These are phyloP conservation scores for Cheilosia scutellata DNA, from an alignment of 2,888 invertebrate species.

Conservation along the genomic window DNA sequence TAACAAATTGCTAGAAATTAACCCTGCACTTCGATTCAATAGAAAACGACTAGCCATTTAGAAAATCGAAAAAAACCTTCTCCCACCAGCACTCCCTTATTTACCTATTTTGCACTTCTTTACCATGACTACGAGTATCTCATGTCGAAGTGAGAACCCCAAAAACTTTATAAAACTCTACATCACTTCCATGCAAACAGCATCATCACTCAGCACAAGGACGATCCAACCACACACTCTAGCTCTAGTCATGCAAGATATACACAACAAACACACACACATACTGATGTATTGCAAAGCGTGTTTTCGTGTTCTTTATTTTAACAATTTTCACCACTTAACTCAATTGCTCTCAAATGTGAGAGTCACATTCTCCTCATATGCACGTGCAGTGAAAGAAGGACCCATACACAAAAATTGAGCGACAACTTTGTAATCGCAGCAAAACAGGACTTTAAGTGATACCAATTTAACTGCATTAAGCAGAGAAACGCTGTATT, in stretches of 20 bases:
- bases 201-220: conserved; percentile 55
- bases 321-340: conserved; percentile 71
- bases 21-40: conserved; percentile 46
- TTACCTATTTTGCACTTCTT: conserved; percentile 15
- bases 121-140: background rate
- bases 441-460: conserved; percentile 74
- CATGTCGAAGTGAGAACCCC: conserved; percentile 16
- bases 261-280: conserved; percentile 31
- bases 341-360: conserved; percentile 66
- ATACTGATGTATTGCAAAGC: conserved; percentile 41
- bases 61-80: background rate
- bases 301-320: conserved; percentile 70
- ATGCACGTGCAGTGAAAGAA: conserved; percentile 45
- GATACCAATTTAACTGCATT: conserved; percentile 73
- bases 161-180: conserved; percentile 25
- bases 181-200: conserved; percentile 46
- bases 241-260: conserved; percentile 13
- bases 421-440: conserved; percentile 75
- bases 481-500: conserved; percentile 65
- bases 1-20: conserved; percentile 42
- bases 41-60: conserved; percentile 22
- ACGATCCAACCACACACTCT: conserved; percentile 7
- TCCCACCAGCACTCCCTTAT: background rate
- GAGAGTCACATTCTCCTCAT: conserved; percentile 20
- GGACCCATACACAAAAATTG: conserved; percentile 56